phyloP scores from a whole-genome alignment of 2,888 invertebrate species.

The Leptopterna dolabrata region DNA sequence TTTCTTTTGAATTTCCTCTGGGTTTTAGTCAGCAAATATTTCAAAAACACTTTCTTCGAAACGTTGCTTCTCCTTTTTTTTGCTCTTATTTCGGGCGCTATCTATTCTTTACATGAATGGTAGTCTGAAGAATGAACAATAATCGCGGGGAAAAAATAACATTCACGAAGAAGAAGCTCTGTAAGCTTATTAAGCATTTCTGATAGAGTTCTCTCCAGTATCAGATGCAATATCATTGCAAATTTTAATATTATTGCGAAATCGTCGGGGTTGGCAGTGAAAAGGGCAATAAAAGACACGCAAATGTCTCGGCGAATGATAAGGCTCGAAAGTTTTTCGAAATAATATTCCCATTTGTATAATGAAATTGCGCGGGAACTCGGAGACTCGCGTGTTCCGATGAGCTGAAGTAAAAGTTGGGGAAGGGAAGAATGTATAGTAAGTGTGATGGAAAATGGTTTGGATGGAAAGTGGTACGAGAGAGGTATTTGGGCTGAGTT shows the following conservation, averaged over 20 bases:
- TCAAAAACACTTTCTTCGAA: too few relatives aligned
- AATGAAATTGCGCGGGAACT: constrained; percentile 22
- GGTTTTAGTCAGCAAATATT: too few relatives aligned
- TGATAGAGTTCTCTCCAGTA: background rate
- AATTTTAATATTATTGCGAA: background rate
- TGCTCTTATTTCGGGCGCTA: too few relatives aligned
- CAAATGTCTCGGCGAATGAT: background rate
- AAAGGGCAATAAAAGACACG: constrained; percentile 17
- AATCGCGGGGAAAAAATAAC: too few relatives aligned
- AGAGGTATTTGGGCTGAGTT: background rate
- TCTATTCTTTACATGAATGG: too few relatives aligned
- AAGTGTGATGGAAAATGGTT: background rate
- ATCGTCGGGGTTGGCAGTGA: background rate
- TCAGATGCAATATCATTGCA: background rate
- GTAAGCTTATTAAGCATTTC: too few relatives aligned
- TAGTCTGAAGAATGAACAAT: too few relatives aligned
- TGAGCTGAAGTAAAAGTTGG: background rate
- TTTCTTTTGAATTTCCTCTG: too few relatives aligned
- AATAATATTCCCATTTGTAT: constrained; percentile 51
- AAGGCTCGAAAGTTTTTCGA: constrained; percentile 1
- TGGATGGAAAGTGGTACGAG: background rate
- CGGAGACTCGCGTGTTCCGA: background rate
- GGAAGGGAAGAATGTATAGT: background rate
- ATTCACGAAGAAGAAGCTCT: too few relatives aligned
- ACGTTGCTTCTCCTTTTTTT: too few relatives aligned